Base-by-base conservation (phyloP, 1,140 invertebrate genomes). In the Tyrophagus putrescentiae region DNA sequence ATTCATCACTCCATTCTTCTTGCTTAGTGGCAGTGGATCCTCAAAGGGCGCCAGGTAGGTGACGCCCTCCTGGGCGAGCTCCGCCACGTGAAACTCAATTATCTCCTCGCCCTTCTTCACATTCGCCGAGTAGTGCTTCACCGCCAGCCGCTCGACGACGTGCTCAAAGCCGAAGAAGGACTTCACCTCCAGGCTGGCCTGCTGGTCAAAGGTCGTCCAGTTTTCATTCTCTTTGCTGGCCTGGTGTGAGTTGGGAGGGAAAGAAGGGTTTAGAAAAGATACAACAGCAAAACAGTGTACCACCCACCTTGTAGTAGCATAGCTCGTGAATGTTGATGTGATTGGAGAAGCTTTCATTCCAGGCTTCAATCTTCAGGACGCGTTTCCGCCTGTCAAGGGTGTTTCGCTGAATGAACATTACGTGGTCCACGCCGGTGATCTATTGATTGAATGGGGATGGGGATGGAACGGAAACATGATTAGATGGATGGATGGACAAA, bases 201-300 rank as follows among this genome's bases (percentile, higher is more conserved):
- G 82, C 74, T 96, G 92, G 70, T 97, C 92, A 74, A 96, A 97
- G 69, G 92, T 96, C 3, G 93, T 97, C 92, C 92, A 97, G 34
- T 89, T 81, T 1, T 82, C 68, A 73, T 97, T 96, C 68, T 97
- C 91, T 5, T 90, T 86, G 74, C 96, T 91, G 13, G 92, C 84
- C 87, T 95, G 64, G 42, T 67, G 70, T 64, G 11, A 54, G 36
- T 13, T 39, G 11, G 36, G 36, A 39, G 36, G 36, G 54, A 65
- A 53, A 67, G 64, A 44, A 60, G 50, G 41, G 18, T 23, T n/a
- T 52, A 11, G 48, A 1, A 33, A 54, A 54, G 36, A 39, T 39
- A n/a, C 11, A n/a, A n/a, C n/a, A n/a, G 9, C 23, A 44, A 42
- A 56, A 42, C 53, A 23, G 23, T 42, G 32, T 25, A 1, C 39